A percentile compares a stretch with the other conserved stretches of the same genome.
These are phyloP conservation scores for Dicyrtomina minuta DNA, from an alignment of 2,888 invertebrate genomes.

Conservation along the genomic window DNA sequence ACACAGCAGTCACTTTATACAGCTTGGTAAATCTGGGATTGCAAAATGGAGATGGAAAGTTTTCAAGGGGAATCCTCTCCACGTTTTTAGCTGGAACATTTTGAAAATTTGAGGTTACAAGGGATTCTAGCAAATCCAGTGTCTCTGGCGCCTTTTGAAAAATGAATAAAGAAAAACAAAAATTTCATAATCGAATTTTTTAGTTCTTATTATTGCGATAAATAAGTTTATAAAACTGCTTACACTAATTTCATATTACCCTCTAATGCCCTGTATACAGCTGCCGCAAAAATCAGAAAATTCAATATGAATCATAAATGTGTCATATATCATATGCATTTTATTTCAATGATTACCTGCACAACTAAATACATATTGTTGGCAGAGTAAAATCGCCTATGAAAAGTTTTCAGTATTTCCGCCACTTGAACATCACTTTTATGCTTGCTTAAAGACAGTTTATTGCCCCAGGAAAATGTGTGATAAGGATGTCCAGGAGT, in stretches of 20 bases:
- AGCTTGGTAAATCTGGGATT: constrained; percentile 15
- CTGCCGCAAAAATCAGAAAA: too few species aligned
- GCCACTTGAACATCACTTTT: neutral
- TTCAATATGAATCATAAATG: too few species aligned
- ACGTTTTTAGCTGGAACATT: neutral
- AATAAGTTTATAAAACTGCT: too few species aligned
- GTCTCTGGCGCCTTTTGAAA: constrained; percentile 23
- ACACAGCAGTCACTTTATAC: constrained; percentile 4
- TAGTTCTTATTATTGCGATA: too few species aligned
- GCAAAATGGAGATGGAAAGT: constrained; percentile 21
- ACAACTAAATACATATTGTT: constrained; percentile 6
- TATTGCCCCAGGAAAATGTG: constrained; percentile 24
- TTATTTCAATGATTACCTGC: neutral
- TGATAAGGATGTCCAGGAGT: constrained; percentile 19
- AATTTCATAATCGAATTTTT: too few species aligned
- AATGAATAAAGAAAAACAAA: too few species aligned
- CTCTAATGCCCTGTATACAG: too few species aligned
- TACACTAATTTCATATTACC: too few species aligned
- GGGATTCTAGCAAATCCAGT: neutral
- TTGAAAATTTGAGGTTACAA: neutral
- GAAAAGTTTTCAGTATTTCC: neutral
- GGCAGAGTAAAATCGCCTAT: neutral
- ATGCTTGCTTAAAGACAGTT: neutral
- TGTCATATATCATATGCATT: neutral
- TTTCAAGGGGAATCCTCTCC: neutral